Percentiles rank a stretch among this genome's conserved stretches.
Conservation (phyloP, 2,797 vertebrate genomes). For the Mallotus villosus region DNA sequence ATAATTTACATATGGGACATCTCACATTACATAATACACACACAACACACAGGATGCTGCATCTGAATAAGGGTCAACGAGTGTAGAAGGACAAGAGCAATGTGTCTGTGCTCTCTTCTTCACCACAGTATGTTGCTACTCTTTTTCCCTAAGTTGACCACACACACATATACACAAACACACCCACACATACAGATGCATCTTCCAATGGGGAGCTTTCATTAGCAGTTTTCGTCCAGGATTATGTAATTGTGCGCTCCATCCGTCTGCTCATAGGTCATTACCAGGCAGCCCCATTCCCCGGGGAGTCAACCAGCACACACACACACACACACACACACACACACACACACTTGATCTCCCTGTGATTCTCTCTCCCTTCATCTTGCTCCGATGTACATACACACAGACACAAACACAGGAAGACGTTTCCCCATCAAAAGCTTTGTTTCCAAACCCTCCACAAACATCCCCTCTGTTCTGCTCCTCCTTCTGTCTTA, state of each 20-base stretch:
- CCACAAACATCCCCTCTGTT: conserved; percentile 14
- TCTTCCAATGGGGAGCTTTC: not conserved
- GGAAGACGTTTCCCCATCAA: not conserved
- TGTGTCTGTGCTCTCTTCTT: conserved; percentile 5
- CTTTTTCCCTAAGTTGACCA: not conserved
- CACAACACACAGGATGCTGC: conserved; percentile 23
- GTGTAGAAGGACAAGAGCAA: conserved; percentile 4
- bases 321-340: conserved; percentile 19
- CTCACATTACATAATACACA: conserved; percentile 52
- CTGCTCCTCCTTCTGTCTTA: not conserved
- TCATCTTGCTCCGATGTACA: too few species aligned
- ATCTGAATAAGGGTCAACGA: conserved; percentile 42
- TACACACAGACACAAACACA: conserved; percentile 13
- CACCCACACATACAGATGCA: not conserved
- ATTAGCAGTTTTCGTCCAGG: not conserved
- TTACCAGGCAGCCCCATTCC: conserved; percentile 41
- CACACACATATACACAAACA: not conserved
- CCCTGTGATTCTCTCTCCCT: too few species aligned
- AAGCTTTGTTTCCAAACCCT: conserved; percentile 14
- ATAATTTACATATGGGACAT: conserved; percentile 71
- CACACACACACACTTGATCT: conserved; percentile 12
- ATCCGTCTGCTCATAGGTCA: conserved; percentile 41
- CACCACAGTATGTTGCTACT: not conserved
- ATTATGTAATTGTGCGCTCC: conserved; percentile 16
- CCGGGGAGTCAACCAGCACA: conserved; percentile 29